Conservation (phyloP, 2,113 vertebrate species). For the Zeus faber region DNA sequence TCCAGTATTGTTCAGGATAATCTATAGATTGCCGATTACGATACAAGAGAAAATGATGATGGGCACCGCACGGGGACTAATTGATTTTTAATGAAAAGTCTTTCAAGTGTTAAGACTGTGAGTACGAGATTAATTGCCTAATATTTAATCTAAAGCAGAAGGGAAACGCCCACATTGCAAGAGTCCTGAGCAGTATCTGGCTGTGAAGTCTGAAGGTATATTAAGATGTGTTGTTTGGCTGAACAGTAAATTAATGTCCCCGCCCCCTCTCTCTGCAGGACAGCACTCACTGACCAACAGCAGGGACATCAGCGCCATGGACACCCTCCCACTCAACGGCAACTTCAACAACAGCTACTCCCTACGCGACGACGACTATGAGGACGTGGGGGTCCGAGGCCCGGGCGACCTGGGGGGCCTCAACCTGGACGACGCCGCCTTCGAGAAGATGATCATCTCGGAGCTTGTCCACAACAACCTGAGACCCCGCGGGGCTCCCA, state of each 20-base stretch:
- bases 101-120: slow-evolving; percentile 12
- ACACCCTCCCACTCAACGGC: slow-evolving; percentile 99
- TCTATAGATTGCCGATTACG: slow-evolving; percentile 52
- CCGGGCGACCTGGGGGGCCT: slow-evolving; percentile 87
- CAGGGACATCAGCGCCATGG: slow-evolving; percentile 99
- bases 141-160: too few relatives aligned
- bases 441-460: slow-evolving; percentile 99
- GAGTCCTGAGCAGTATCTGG: slow-evolving; percentile 97
- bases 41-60: slow-evolving; percentile 2
- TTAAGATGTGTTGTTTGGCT: slow-evolving; percentile 23
- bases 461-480: slow-evolving; percentile 98
- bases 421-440: slow-evolving; percentile 90
- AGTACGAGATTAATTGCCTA: too few relatives aligned
- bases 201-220: slow-evolving; percentile 31
- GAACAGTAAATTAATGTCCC: slow-evolving; percentile 31
- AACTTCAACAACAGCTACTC: slow-evolving; percentile 99
- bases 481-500: slow-evolving; percentile 78
- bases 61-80: slow-evolving; percentile 30
- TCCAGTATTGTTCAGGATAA: slow-evolving; percentile 89
- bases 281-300: slow-evolving; percentile 97
- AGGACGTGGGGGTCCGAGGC: slow-evolving; percentile 73
- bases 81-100: slow-evolving; percentile 41
- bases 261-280: slow-evolving; percentile 75
- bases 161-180: slow-evolving; percentile 39
- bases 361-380: slow-evolving; percentile 89